Evolutionary conservation across 2,797 vertebrate genomes (phyloP).

Genomic region (Sarcoramphus papa): DNA sequence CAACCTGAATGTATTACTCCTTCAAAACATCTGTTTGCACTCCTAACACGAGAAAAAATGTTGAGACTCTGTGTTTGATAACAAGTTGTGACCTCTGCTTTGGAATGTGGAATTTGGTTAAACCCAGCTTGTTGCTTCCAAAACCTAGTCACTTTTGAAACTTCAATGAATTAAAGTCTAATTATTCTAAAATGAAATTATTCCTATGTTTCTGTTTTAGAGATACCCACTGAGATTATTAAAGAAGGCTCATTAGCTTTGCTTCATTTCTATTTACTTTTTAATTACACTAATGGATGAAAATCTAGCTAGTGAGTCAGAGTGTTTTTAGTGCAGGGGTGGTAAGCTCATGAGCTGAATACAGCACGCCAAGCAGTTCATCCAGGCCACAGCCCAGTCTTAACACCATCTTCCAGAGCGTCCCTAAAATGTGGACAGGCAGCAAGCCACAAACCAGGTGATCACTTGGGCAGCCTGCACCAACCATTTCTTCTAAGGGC

Average conservation of each 20-base stretch:
- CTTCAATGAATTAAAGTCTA: neutral
- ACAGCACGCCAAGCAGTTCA: neutral
- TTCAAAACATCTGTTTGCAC: slow-evolving; percentile 45
- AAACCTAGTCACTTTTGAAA: neutral
- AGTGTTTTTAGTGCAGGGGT: neutral
- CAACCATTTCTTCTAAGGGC: neutral
- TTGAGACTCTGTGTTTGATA: slow-evolving; percentile 53
- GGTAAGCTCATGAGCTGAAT: slow-evolving; percentile 2
- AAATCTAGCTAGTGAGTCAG: neutral
- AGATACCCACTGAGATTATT: neutral
- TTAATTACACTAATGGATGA: slow-evolving; percentile 12
- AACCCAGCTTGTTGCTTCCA: neutral
- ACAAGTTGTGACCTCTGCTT: slow-evolving; percentile 29
- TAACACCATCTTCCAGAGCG: neutral
- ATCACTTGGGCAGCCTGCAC: neutral
- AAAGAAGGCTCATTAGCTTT: neutral
- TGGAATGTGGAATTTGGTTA: neutral
- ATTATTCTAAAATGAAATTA: neutral
- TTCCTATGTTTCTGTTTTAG: neutral
- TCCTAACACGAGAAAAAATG: slow-evolving; percentile 59
- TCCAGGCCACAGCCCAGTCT: neutral
- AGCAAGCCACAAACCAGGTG: neutral
- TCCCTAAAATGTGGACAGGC: neutral
- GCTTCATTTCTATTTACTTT: neutral
- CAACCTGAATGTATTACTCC: neutral